These are phyloP conservation scores for Dendrolimus kikuchii DNA, from an alignment of 1,140 invertebrate genomes.

Conservation along the genomic window DNA sequence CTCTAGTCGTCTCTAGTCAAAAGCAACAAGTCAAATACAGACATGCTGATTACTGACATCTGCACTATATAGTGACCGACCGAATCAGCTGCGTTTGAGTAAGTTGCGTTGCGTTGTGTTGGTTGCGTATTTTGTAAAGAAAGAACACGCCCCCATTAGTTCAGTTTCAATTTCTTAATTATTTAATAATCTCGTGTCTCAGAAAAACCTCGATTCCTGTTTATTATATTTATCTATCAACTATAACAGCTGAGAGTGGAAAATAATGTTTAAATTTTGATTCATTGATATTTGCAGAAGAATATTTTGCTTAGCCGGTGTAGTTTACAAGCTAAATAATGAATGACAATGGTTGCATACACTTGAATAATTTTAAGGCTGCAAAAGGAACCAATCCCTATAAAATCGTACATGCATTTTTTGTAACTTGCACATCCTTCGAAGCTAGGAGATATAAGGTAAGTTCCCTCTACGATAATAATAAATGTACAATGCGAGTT, in stretches of 20 bases:
- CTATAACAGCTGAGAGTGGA: neutral
- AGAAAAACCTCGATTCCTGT: too few relatives aligned
- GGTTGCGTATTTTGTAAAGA: slow-evolving; percentile 3
- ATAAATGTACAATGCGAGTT: slow-evolving; percentile 6
- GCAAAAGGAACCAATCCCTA: slow-evolving; percentile 82
- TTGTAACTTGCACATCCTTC: slow-evolving; percentile 80
- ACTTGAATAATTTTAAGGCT: slow-evolving; percentile 84
- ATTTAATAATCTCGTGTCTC: too few relatives aligned
- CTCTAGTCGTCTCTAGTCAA: too few relatives aligned
- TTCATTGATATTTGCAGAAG: slow-evolving; percentile 14
- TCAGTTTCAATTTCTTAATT: neutral
- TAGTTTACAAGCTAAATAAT: slow-evolving; percentile 64
- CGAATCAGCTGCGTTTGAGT: slow-evolving; percentile 2
- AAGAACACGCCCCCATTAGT: slow-evolving; percentile 7
- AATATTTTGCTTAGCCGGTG: slow-evolving; percentile 28
- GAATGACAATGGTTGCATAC: slow-evolving; percentile 82
- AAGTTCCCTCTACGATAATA: slow-evolving; percentile 16
- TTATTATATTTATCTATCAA: too few relatives aligned
- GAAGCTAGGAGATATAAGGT: slow-evolving; percentile 83
- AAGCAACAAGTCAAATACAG: too few relatives aligned
- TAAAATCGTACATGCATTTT: slow-evolving; percentile 83
- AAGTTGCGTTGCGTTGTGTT: neutral
- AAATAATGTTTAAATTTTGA: slow-evolving; percentile 16
- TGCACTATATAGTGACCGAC: neutral
- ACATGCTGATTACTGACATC: too few relatives aligned